phyloP scores from a whole-genome alignment of 2,113 vertebrate species.

The Phrynosoma platyrhinos region DNA sequence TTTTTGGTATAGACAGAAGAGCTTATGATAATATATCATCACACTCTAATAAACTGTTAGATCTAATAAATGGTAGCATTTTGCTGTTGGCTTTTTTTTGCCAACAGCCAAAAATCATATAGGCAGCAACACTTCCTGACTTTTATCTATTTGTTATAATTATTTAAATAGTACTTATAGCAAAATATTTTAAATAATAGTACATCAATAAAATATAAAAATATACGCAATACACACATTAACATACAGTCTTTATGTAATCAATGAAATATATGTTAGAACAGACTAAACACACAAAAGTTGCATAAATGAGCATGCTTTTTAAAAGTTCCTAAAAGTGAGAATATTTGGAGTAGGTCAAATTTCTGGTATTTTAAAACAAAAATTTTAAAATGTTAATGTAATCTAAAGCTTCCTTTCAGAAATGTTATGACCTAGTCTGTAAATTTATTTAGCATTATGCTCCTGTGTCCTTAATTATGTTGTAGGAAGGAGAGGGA shows the following conservation, averaged over 20 bases:
- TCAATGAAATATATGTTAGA: too few relatives aligned
- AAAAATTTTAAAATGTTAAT: too few relatives aligned
- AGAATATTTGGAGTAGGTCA: too few relatives aligned
- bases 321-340: too few relatives aligned
- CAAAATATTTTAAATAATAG: too few relatives aligned
- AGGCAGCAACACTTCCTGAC: background rate
- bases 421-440: background rate
- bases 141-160: background rate
- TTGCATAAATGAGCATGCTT: too few relatives aligned
- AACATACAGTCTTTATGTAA: too few relatives aligned
- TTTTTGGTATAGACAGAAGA: background rate
- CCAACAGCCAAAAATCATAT: background rate
- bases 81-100: background rate
- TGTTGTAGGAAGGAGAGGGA: conserved; percentile 44
- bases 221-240: too few relatives aligned
- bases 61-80: background rate
- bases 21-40: background rate
- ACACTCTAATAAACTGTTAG: background rate
- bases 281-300: too few relatives aligned
- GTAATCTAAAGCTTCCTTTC: fast-evolving
- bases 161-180: too few relatives aligned
- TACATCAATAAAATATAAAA: too few relatives aligned
- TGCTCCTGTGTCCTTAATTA: conserved; percentile 9
- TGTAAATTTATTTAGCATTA: background rate
- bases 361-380: too few relatives aligned